Base-by-base conservation (phyloP, 2,888 invertebrate genomes). In the Lasioglossum malachurum region DNA sequence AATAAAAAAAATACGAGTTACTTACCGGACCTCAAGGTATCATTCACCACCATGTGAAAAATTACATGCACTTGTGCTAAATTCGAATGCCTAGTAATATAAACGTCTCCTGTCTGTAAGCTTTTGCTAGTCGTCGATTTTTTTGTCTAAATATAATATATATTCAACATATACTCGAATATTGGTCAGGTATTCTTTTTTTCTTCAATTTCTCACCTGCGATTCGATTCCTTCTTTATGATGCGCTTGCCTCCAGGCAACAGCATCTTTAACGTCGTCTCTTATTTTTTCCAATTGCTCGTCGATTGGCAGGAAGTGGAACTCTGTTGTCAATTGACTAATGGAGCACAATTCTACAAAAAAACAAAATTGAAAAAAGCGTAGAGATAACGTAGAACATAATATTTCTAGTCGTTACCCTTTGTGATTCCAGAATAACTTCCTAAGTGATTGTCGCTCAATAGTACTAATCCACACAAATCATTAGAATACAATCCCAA, bases 31-130 rank as follows among this genome's bases (percentile, higher is more conserved):
- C 96, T 94, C 23, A 97, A 95, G 46, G 96, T 96, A 93, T 99
- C 99, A 95, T 99, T 99, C 0, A 98, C 97, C 12, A 99, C 98
- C 94, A 99, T 97, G 94, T 99, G 99, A 96, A 99, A 99, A 75
- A 99, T 97, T 2, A 99, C 97, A 96, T 99, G 99, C 73, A 98
- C 98, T 94, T 99, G 98, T 4, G 98, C 97, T 89, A 99, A 96
- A 96, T 99, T 99, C 91, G 99, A 98, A 96, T 99, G 99, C 90
- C 97, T 96, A 12, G 98, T 98, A 83, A 98, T 96, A 94, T 97
- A 98, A 93, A 98, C 97, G 96, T 99, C 99, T 0, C 98, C 98
- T 2, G 98, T 96, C 95, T 97, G 97, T 88, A 98, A 96, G 90
- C 97, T 96, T 92, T 96, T 96, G 91, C 96, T 96, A 72, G 95